Percentiles rank a stretch among this genome's conserved stretches.
Conservation (phyloP, 2,888 invertebrate species). For the Pachymerium ferrugineum region DNA sequence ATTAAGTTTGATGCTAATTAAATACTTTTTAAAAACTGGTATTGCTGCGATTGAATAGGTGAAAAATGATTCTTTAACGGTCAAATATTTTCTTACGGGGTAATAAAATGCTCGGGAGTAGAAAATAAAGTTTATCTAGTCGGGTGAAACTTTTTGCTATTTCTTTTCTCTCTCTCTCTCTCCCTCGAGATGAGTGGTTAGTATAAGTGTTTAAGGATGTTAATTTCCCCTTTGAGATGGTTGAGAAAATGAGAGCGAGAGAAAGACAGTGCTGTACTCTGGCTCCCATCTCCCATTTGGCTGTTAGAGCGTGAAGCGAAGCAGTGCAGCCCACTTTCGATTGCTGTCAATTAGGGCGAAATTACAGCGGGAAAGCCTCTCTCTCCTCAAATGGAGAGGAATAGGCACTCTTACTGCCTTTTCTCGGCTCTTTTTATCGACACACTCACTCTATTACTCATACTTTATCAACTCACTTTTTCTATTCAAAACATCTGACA, state of each 20-base stretch:
- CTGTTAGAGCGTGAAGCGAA: slow-evolving; percentile 17
- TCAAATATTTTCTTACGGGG: no score
- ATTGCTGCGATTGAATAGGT: no score
- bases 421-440: slow-evolving; percentile 18
- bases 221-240: slow-evolving; percentile 18
- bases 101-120: neutral
- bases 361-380: slow-evolving; percentile 17
- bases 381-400: slow-evolving; percentile 17
- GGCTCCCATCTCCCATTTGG: slow-evolving; percentile 16
- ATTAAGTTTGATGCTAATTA: no score
- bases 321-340: slow-evolving; percentile 16
- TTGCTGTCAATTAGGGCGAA: slow-evolving; percentile 17
- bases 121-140: slow-evolving; percentile 20
- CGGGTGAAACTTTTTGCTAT: slow-evolving; percentile 15
- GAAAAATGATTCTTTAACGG: no score
- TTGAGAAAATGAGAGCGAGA: slow-evolving; percentile 11
- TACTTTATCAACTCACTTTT: slow-evolving; percentile 19
- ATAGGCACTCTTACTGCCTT: slow-evolving; percentile 14
- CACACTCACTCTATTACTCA: slow-evolving; percentile 18
- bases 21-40: no score
- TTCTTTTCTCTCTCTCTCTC: neutral
- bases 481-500: neutral
- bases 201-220: slow-evolving; percentile 19
- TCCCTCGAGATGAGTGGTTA: slow-evolving; percentile 13
- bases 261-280: slow-evolving; percentile 4